Conservation (phyloP, 2,888 invertebrate genomes). For the Tetragonisca angustula region DNA sequence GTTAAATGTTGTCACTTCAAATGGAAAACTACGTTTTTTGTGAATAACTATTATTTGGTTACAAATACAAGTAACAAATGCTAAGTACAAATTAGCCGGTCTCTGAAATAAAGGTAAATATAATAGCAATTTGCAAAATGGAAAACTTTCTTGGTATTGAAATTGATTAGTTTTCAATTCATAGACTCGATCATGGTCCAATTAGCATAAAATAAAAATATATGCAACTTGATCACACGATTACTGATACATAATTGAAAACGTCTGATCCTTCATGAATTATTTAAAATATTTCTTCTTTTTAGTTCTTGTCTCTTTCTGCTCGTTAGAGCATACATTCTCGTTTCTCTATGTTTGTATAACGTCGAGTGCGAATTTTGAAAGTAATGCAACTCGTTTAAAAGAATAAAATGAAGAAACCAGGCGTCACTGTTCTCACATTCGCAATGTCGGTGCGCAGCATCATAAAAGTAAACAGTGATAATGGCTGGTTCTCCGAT, state of each 20-base stretch:
- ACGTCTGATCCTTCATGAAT: constrained; percentile 20
- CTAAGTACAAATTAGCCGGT: too few relatives aligned
- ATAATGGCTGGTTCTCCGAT: not conserved
- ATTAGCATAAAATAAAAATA: constrained; percentile 3
- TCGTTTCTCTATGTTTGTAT: constrained; percentile 69
- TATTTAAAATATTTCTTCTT: constrained; percentile 10
- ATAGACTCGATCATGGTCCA: too few relatives aligned
- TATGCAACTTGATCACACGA: not conserved
- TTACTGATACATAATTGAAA: not conserved
- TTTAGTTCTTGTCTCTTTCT: constrained; percentile 19
- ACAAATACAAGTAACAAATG: not conserved
- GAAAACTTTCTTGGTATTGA: too few relatives aligned
- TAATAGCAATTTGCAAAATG: too few relatives aligned
- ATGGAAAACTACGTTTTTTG: not conserved
- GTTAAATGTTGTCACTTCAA: not conserved
- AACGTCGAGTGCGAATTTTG: constrained; percentile 73
- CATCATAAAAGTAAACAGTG: constrained; percentile 4
- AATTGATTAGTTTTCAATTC: too few relatives aligned
- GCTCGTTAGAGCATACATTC: constrained; percentile 47
- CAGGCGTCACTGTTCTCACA: not conserved
- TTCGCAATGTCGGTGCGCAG: constrained; percentile 23
- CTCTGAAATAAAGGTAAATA: too few relatives aligned
- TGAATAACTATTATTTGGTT: not conserved
- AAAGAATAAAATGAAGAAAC: constrained; percentile 49
- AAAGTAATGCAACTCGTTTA: constrained; percentile 77